Percentiles rank a stretch among this genome's conserved stretches.
Conservation (phyloP, 1,140 invertebrate genomes). For the Procambarus clarkii region DNA sequence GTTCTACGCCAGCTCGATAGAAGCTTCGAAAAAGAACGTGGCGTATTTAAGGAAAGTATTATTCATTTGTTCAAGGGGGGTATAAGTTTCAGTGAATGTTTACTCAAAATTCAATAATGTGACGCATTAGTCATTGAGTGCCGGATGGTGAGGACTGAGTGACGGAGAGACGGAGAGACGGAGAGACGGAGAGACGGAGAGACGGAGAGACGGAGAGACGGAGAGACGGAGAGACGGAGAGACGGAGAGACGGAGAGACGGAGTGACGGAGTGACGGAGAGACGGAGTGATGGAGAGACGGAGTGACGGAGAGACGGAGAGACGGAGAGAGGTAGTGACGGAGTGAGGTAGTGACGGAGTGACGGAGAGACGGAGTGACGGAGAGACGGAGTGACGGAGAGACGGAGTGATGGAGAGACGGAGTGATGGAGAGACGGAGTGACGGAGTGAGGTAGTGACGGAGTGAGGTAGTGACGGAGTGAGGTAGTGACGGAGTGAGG, state of each 20-base stretch:
- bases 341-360: not conserved
- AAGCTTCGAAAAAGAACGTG: too few relatives aligned
- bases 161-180: too few relatives aligned
- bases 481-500: too few relatives aligned
- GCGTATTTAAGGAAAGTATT: too few relatives aligned
- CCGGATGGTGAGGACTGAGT: too few relatives aligned
- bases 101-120: too few relatives aligned
- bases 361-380: not conserved
- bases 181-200: not conserved
- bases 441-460: too few relatives aligned
- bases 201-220: not conserved
- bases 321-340: not conserved
- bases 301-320: not conserved
- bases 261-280: not conserved
- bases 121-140: too few relatives aligned
- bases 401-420: not conserved
- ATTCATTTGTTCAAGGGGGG: too few relatives aligned
- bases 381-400: not conserved
- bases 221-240: not conserved
- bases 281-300: not conserved
- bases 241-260: not conserved
- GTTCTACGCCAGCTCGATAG: too few relatives aligned
- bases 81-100: too few relatives aligned
- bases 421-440: not conserved
- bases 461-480: too few relatives aligned